A percentile compares a stretch with the other conserved stretches of the same genome.
Conservation (phyloP, 2,888 invertebrate genomes). For the Pseudococcus viburni region DNA sequence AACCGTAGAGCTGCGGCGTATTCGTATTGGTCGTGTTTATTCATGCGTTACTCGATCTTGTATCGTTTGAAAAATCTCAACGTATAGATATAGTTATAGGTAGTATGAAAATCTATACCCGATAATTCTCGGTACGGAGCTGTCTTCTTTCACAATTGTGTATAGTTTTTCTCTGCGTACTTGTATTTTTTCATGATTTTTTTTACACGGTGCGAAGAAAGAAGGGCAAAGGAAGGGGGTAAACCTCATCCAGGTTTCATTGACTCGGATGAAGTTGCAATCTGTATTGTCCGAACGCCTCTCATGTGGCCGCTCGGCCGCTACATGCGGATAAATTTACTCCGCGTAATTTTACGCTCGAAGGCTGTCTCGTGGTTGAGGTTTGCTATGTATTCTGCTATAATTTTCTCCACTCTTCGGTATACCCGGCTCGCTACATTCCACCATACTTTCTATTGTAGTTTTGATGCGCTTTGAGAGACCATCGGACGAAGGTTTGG, state of each 20-base stretch:
- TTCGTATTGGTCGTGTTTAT: not conserved
- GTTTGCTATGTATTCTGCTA: not conserved
- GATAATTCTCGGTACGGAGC: not conserved
- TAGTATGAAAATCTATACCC: slow-evolving; percentile 3
- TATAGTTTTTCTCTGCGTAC: not conserved
- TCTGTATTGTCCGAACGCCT: not conserved
- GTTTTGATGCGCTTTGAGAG: not conserved
- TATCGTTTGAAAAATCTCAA: slow-evolving; percentile 14
- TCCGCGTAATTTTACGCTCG: not conserved
- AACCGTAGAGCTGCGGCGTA: not conserved
- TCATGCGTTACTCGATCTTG: not conserved
- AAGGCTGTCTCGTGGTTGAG: slow-evolving; percentile 14
- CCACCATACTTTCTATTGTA: not conserved
- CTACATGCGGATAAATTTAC: not conserved
- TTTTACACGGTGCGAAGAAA: not conserved
- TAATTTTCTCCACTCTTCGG: not conserved
- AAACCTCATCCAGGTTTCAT: slow-evolving; percentile 31
- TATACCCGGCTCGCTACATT: not conserved
- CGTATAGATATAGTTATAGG: not conserved
- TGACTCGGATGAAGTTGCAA: slow-evolving; percentile 43
- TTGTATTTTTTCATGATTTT: not conserved
- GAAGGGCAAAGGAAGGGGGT: not conserved
- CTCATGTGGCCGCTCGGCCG: not conserved
- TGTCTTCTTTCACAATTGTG: slow-evolving; percentile 14
- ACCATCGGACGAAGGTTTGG: not conserved